Conservation (phyloP, 2,888 invertebrate species). For the Athetis lepigone region DNA sequence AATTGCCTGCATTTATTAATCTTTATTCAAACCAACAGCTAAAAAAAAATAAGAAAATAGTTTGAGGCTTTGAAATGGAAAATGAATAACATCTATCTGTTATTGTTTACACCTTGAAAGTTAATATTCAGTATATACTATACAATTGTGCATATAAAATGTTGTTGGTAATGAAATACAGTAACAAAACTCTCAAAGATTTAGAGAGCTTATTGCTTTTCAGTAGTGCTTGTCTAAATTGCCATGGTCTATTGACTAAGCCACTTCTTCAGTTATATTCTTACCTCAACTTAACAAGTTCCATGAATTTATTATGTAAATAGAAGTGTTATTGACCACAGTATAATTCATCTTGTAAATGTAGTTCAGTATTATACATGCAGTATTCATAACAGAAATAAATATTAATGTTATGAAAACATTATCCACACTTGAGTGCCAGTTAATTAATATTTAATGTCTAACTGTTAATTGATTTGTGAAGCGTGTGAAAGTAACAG, state of each 20-base stretch:
- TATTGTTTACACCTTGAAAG: neutral
- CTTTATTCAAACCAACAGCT: neutral
- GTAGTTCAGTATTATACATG: slow-evolving; percentile 43
- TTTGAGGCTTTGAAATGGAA: neutral
- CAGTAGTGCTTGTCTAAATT: neutral
- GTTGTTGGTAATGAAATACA: no score
- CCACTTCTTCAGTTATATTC: neutral
- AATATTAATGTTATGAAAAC: slow-evolving; percentile 68
- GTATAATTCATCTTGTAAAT: slow-evolving; percentile 11
- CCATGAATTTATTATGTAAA: slow-evolving; percentile 30
- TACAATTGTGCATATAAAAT: no score
- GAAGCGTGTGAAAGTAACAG: slow-evolving; percentile 79
- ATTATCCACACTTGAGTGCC: slow-evolving; percentile 64
- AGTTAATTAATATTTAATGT: slow-evolving; percentile 73
- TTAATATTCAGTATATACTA: no score
- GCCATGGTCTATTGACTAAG: neutral
- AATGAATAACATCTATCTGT: neutral
- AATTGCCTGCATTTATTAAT: neutral
- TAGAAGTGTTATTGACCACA: slow-evolving; percentile 11
- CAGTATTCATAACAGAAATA: slow-evolving; percentile 65
- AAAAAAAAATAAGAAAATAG: neutral
- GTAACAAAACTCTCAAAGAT: slow-evolving; percentile 1
- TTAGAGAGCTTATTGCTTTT: neutral
- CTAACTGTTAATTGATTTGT: slow-evolving; percentile 76
- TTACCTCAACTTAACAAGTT: slow-evolving; percentile 14